phyloP scores from a whole-genome alignment of 2,888 invertebrate species.

The Lithophane socia region DNA sequence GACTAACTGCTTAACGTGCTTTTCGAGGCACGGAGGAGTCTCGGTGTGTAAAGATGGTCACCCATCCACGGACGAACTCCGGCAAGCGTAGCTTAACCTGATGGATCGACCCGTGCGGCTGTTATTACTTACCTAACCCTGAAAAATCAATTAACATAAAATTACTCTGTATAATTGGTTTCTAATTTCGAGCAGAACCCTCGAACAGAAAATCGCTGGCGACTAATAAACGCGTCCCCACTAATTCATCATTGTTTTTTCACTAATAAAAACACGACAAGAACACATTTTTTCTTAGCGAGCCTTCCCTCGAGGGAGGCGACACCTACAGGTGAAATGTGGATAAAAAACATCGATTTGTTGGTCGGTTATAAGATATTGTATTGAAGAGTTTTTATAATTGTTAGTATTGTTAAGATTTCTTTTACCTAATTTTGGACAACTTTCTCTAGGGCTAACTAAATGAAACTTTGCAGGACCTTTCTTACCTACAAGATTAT shows the following conservation, averaged over 20 bases:
- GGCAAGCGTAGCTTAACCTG: no score
- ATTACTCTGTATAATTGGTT: constrained; percentile 52
- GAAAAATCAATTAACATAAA: constrained; percentile 16
- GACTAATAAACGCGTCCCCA: constrained; percentile 83
- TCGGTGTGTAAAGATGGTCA: no score
- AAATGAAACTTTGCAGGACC: neutral
- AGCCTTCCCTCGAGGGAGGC: constrained; percentile 53
- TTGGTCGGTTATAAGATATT: constrained; percentile 15
- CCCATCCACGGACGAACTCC: no score
- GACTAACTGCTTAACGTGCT: no score
- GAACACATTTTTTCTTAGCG: constrained; percentile 77
- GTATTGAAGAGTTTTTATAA: neutral
- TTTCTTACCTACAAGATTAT: no score
- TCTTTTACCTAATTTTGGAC: neutral
- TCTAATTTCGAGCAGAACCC: constrained; percentile 69
- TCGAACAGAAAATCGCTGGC: constrained; percentile 75
- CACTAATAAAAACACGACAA: constrained; percentile 88
- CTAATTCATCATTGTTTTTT: constrained; percentile 88
- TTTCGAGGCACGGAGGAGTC: no score
- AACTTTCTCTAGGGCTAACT: neutral
- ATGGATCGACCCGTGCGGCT: no score
- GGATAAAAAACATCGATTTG: constrained; percentile 41
- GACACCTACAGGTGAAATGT: constrained; percentile 67
- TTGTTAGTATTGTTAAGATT: neutral
- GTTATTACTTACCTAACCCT: no score